Evolutionary conservation across 2,113 vertebrate species (phyloP).

Genomic region (Bubo blakistoni): DNA sequence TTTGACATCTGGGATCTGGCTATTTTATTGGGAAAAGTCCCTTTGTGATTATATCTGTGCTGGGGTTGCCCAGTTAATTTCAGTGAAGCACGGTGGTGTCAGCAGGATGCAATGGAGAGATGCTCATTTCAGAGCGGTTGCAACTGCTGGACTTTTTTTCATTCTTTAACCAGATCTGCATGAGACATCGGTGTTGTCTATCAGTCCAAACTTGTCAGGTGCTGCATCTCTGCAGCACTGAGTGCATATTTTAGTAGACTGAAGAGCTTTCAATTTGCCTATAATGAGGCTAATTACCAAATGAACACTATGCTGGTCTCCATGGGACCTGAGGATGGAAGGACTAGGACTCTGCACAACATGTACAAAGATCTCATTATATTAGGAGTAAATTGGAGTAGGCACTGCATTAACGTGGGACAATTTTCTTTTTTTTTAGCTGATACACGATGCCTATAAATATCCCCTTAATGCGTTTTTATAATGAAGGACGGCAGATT

Average conservation of each 20-base stretch:
- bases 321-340: neutral
- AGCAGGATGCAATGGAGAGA: neutral
- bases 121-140: neutral
- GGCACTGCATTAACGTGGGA: neutral
- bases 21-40: neutral
- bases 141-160: neutral
- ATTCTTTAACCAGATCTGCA: neutral
- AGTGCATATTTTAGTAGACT: neutral
- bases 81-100: neutral
- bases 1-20: neutral
- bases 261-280: neutral
- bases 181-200: neutral
- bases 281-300: neutral
- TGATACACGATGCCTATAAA: neutral
- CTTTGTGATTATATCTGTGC: neutral
- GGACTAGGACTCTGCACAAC: neutral
- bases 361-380: neutral
- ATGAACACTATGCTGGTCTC: neutral
- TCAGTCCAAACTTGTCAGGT: neutral
- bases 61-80: neutral
- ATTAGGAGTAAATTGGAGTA: neutral
- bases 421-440: neutral
- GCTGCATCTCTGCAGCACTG: neutral
- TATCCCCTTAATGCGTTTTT: neutral
- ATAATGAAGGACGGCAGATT: neutral